Evolutionary conservation across 2,113 vertebrate genomes (phyloP).

Genomic region (Mobula hypostoma): DNA sequence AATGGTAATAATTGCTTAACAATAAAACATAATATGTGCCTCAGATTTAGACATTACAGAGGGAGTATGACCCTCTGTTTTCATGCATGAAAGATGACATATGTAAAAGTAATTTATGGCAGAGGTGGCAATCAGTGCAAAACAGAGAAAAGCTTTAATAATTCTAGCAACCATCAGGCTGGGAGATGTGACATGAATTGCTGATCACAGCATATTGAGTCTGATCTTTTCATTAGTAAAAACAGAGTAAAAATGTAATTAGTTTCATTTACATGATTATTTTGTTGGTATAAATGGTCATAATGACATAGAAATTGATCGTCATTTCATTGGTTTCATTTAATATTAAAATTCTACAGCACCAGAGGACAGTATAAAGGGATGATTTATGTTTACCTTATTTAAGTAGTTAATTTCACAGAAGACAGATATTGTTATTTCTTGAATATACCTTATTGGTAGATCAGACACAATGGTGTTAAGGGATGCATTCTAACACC

Average conservation of each 20-base stretch:
- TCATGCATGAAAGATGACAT: neutral
- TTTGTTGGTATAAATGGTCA: neutral
- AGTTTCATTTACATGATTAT: neutral
- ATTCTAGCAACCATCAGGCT: neutral
- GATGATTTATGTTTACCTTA: neutral
- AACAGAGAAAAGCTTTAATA: neutral
- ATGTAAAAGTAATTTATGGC: slow-evolving; percentile 4
- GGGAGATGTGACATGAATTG: neutral
- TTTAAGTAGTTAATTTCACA: neutral
- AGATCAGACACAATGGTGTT: neutral
- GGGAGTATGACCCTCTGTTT: neutral
- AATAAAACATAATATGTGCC: neutral
- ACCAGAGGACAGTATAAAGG: neutral
- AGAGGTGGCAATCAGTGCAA: neutral
- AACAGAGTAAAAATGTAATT: neutral
- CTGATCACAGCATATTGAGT: neutral
- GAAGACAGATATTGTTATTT: neutral
- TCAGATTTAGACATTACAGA: neutral
- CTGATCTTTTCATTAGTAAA: neutral
- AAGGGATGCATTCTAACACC: neutral
- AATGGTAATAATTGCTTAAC: neutral
- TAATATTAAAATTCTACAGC: neutral
- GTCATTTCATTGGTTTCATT: neutral
- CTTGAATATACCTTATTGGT: neutral
- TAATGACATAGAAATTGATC: neutral